Percentiles rank a stretch among this genome's conserved stretches.
Conservation (phyloP, 2,113 vertebrate genomes). For the western clawed frog (Xenopus tropicalis) region DNA sequence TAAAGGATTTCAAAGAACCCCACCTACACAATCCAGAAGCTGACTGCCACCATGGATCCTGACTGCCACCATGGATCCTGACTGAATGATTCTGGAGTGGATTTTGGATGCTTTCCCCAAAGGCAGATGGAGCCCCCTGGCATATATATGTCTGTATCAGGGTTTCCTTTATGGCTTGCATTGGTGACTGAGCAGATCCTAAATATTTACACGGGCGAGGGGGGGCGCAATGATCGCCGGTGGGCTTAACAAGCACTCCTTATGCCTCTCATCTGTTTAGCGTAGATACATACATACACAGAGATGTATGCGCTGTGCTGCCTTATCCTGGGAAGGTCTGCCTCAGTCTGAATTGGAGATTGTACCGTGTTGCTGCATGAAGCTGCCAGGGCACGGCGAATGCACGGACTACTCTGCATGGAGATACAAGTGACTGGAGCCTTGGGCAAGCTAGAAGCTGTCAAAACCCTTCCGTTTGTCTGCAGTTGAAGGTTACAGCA, state of each 20-base stretch:
- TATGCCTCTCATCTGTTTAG: constrained; percentile 2
- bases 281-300: constrained; percentile 6
- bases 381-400: constrained; percentile 15
- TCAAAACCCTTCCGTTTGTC: constrained; percentile 36
- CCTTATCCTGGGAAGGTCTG: constrained; percentile 23
- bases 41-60: not conserved
- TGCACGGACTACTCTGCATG: constrained; percentile 28
- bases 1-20: not conserved
- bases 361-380: constrained; percentile 12
- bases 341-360: constrained; percentile 3
- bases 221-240: constrained; percentile 5
- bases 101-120: constrained; percentile 17
- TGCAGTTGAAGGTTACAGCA: constrained; percentile 32
- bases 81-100: not conserved
- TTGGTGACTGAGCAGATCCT: constrained; percentile 14
- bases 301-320: constrained; percentile 18
- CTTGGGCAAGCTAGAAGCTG: constrained; percentile 33
- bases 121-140: constrained; percentile 24
- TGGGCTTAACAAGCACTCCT: not conserved
- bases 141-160: constrained; percentile 19
- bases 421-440: constrained; percentile 20
- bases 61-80: not conserved
- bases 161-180: not conserved
- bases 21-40: not conserved
- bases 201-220: constrained; percentile 27